These are phyloP conservation scores for Pantelozetes paolii DNA, from an alignment of 2,888 invertebrate genomes.

Conservation along the genomic window DNA sequence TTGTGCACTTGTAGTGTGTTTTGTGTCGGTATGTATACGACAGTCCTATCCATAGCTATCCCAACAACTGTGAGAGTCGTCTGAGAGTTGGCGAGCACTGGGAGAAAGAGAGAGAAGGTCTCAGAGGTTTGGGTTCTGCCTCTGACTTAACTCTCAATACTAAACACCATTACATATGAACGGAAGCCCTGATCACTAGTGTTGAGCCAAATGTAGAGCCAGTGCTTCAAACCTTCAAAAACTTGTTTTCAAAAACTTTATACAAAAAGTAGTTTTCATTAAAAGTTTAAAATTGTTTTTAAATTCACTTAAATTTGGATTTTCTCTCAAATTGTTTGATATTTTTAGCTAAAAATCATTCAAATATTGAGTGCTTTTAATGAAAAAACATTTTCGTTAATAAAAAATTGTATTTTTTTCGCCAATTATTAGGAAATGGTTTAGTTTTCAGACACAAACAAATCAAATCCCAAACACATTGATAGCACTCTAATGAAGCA, in stretches of 20 bases:
- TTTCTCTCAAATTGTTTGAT: no score
- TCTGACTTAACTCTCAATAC: neutral
- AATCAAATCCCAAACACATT: no score
- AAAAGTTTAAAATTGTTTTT: neutral
- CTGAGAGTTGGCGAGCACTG: neutral
- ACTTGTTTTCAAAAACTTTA: slow-evolving; percentile 1
- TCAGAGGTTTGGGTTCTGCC: neutral
- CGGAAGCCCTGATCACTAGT: slow-evolving; percentile 17
- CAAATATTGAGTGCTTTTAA: no score
- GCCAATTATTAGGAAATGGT: no score
- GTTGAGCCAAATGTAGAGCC: neutral
- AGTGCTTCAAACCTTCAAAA: neutral
- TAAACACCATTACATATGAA: neutral
- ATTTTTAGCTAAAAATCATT: no score
- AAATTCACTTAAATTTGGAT: no score
- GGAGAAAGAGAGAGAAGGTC: neutral
- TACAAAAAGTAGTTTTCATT: slow-evolving; percentile 14
- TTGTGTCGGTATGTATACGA: neutral
- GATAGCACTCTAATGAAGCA: no score
- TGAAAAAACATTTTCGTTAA: no score
- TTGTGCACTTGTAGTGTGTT: slow-evolving; percentile 28
- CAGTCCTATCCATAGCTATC: neutral
- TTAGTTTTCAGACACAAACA: no score
- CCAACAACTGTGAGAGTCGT: neutral
- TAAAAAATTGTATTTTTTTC: no score